Base-by-base conservation (phyloP, 1,140 invertebrate genomes). In the Drosophila ambigua region DNA sequence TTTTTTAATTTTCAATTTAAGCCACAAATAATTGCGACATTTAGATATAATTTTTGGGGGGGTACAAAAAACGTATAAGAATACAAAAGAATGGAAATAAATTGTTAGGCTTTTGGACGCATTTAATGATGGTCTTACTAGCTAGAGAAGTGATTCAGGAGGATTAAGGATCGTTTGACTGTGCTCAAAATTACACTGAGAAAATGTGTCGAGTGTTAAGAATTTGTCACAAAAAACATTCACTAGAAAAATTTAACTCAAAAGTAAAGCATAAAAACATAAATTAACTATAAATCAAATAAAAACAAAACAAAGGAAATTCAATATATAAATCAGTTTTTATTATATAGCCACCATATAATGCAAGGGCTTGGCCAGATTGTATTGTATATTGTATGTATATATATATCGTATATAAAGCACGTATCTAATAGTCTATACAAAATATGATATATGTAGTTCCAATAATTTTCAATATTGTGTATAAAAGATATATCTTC, bases 171-270 rank as follows among this genome's bases (percentile, higher is more conserved):
- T 35, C 31, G 11, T 13, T 39, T 13, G 35, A 5, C 11, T 26
- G 7, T 16, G 8, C 26, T 23, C 11, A 53, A 71, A 78, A 82
- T 82, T 82, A 77, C 78, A 74, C 79, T 64, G 79, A 82, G 74
- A 81, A 82, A 82, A 72, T 67, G 43, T 39, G 35, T 39, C 0
- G 11, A 39, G 35, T 39, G 11, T 39, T 5, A 39, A 11, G 11
- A 39, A 2, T 39, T 11, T 13, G 35, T 13, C 4, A 11, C 4
- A 39, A 39, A 35, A 39, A 5, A 39, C 9, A 39, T 39, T 13
- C 35, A 39, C 35, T 39, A 13, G 31, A 11, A 11, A 35, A 35
- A 20, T 20, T 20, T 1, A 1, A 20, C 20, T 20, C 1, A 2
- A 20, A 1, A 20, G 2, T 4, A 9, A 35, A 35, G 11, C 9